phyloP scores from a whole-genome alignment of 2,888 invertebrate genomes.

The Ophion costatus region DNA sequence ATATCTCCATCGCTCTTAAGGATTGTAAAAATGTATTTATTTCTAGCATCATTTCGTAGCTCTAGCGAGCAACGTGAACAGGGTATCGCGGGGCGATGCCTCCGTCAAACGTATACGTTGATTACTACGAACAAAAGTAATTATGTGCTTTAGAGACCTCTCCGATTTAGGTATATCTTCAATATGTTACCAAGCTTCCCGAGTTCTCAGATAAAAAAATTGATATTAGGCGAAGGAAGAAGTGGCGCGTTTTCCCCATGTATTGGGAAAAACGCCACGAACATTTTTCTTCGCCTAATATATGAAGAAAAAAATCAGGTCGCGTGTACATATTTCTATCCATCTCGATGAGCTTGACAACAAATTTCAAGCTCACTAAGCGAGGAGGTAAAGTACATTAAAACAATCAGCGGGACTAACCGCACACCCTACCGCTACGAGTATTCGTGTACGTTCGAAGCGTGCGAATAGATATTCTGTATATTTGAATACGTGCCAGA shows the following conservation, averaged over 20 bases:
- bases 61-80: neutral
- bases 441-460: neutral
- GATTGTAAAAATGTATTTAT: conserved; percentile 56
- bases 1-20: neutral
- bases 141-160: neutral
- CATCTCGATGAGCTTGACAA: neutral
- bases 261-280: no score
- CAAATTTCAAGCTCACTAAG: no score
- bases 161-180: neutral
- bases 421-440: no score
- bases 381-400: no score
- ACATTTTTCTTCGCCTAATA: no score
- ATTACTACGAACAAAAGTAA: neutral
- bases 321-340: neutral
- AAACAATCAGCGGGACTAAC: no score
- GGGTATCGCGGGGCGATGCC: conserved; percentile 12
- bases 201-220: neutral
- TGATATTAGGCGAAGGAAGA: no score
- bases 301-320: no score
- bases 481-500: conserved; percentile 23
- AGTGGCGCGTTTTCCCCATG: no score
- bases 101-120: neutral
- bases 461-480: neutral
- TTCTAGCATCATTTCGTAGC: conserved; percentile 36
- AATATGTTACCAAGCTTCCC: neutral